Evolutionary conservation across 2,888 invertebrate genomes (phyloP).

Genomic region (Galerucella nymphaeae): DNA sequence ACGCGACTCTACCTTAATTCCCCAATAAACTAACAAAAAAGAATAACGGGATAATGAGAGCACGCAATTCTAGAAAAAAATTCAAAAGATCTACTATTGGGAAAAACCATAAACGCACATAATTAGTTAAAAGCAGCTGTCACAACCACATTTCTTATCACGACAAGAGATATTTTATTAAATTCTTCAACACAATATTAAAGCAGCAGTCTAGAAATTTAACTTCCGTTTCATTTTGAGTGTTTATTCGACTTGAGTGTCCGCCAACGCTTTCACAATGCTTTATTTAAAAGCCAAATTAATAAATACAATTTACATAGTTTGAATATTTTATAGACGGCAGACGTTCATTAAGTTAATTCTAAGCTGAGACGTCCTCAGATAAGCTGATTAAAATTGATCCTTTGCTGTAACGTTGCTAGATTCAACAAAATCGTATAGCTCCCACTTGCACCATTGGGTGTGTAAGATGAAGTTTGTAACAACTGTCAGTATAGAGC

Average conservation of each 20-base stretch:
- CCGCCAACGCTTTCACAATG: not conserved
- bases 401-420: too few relatives aligned
- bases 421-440: too few relatives aligned
- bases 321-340: not conserved
- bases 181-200: not conserved
- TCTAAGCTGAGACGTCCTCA: too few relatives aligned
- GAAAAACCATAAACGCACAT: not conserved
- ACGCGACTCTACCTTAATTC: too few relatives aligned
- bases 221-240: not conserved
- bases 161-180: not conserved
- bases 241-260: not conserved
- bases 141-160: not conserved
- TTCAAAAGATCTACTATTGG: too few relatives aligned
- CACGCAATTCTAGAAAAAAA: too few relatives aligned
- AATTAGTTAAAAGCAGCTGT: not conserved
- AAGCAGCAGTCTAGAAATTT: not conserved
- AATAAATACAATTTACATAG: not conserved
- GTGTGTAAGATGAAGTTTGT: too few relatives aligned
- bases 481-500: too few relatives aligned
- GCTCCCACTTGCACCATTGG: too few relatives aligned
- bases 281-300: not conserved
- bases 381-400: too few relatives aligned
- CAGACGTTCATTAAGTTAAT: not conserved
- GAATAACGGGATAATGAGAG: too few relatives aligned
- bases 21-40: too few relatives aligned